These are phyloP conservation scores for Astropecten irregularis DNA, from an alignment of 53 echinoderm and acorn worm genomes.

Conservation along the genomic window DNA sequence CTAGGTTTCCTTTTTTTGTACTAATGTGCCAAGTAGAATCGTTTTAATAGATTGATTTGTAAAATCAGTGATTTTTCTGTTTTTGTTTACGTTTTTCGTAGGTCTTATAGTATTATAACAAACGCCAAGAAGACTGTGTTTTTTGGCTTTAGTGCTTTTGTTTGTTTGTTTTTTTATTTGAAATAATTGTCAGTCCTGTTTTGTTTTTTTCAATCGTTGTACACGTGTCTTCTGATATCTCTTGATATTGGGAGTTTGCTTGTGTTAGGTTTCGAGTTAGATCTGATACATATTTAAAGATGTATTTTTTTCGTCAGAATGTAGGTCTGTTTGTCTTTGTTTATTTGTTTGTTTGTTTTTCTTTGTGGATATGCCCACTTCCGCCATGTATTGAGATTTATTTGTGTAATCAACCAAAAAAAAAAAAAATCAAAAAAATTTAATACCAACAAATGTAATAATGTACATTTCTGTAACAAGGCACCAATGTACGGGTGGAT, in stretches of 20 bases:
- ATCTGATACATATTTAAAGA: slow-evolving; percentile 32
- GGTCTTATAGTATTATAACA: too few species aligned
- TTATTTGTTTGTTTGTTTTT: background rate
- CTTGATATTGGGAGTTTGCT: too few species aligned
- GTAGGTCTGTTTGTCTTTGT: background rate
- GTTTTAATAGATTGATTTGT: background rate
- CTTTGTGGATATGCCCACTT: slow-evolving; percentile 46
- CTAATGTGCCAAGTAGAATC: slow-evolving; percentile 48
- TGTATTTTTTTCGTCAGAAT: slow-evolving; percentile 50
- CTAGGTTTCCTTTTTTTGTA: slow-evolving; percentile 8
- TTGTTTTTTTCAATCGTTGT: too few species aligned
- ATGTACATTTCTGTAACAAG: slow-evolving; percentile 56
- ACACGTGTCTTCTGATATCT: too few species aligned
- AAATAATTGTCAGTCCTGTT: too few species aligned
- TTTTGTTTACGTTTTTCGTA: too few species aligned
- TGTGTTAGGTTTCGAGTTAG: too few species aligned
- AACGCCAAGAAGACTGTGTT: too few species aligned
- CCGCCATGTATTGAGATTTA: slow-evolving; percentile 34
- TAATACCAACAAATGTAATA: too few species aligned
- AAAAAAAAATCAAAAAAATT: background rate
- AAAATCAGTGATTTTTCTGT: too few species aligned
- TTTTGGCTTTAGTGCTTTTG: too few species aligned
- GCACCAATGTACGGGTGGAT: slow-evolving; percentile 57
- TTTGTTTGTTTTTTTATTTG: too few species aligned
- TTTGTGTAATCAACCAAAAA: slow-evolving; percentile 18